Base-by-base conservation (phyloP, 2,797 vertebrate species). In the Trachurus trachurus region DNA sequence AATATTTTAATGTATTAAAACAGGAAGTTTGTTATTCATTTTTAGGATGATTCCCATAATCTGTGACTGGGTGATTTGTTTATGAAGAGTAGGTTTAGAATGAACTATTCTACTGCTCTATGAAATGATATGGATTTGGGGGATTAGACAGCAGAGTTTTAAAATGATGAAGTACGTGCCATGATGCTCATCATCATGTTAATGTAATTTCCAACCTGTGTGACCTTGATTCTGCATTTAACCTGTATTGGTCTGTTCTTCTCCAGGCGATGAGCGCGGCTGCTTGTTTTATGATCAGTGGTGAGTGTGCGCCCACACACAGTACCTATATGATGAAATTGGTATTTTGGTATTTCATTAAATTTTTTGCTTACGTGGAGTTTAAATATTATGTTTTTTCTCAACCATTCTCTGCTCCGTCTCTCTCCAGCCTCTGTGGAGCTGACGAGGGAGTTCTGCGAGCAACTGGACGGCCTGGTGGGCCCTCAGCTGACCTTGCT, bases 181-280 rank as follows among this genome's bases (percentile, higher is more conserved):
- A 10, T 9, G 6, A 57, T 76, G 54, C 67, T 77, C 42, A 67
- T 82, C 72, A 79, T 82, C 72, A 76, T 67, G 61, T 77, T 84
- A 80, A 82, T 87, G 74, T 82, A 1, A 77, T 85, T 66, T 64
- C 54, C 67, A 47, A 79, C 71, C 80, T 60, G 71, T 45, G 37
- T 76, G 82, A 78, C 83, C 82, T 76, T 82, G 65, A 67, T 42
- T 79, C 52, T 66, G 37, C 47, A 6, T 74, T 66, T 78, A 53
- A 85, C 71, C 58, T 59, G 40, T 42, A 21, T 67, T 58, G 19
- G 76, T 73, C 42, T 87, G 66, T 47, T 81, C n/a, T 90, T 62
- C 89, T 88, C 11, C 92, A 99, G 98, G 98, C 98, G 5, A 99
- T 99, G 98, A 99, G 98, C 60, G 98, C 98, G 31, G 97, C 97